Evolutionary conservation across 2,113 vertebrate genomes (phyloP).

Genomic region (Carassius gibelio): DNA sequence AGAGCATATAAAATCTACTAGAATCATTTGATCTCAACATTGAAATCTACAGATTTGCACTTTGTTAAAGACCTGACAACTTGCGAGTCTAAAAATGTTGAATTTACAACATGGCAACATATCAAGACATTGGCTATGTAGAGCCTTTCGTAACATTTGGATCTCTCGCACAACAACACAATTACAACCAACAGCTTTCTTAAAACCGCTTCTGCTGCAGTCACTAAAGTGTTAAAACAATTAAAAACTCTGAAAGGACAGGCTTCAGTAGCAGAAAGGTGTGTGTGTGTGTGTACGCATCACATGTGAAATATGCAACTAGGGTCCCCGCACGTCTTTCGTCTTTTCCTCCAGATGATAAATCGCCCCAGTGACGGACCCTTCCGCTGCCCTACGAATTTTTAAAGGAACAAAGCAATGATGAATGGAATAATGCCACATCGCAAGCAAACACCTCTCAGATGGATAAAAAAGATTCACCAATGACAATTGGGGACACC

Average conservation of each 20-base stretch:
- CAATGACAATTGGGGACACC: slow-evolving; percentile 85
- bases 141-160: background rate
- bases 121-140: background rate
- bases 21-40: background rate
- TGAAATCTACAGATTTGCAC: background rate
- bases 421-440: slow-evolving; percentile 84
- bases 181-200: background rate
- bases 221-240: slow-evolving; percentile 3
- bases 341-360: slow-evolving; percentile 72
- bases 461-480: slow-evolving; percentile 84
- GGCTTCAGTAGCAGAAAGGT: background rate
- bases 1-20: background rate
- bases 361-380: slow-evolving; percentile 75
- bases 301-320: slow-evolving; percentile 53
- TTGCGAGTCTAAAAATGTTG: background rate
- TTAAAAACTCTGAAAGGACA: slow-evolving; percentile 25
- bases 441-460: slow-evolving; percentile 78
- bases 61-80: background rate
- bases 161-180: slow-evolving; percentile 15
- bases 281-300: background rate
- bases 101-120: background rate
- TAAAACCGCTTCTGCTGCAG: slow-evolving; percentile 4
- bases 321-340: slow-evolving; percentile 36
- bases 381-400: slow-evolving; percentile 80
- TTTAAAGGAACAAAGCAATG: slow-evolving; percentile 82